Evolutionary conservation across 2,113 vertebrate genomes (phyloP).

Genomic region (western clawed frog (Xenopus tropicalis)): UCB_Xtro_10.0 CM004448.2:48959001-48959500

Average conservation of each 20-base stretch:
- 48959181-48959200: too few relatives aligned
- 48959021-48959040: too few relatives aligned
- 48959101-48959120: too few relatives aligned
- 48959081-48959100: too few relatives aligned
- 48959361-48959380: conserved; percentile 1
- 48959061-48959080: too few relatives aligned
- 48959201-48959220: too few relatives aligned
- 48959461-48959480: conserved; percentile 10
- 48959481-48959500: conserved; percentile 5
- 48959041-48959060: too few relatives aligned
- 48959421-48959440: conserved; percentile 1
- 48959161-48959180: too few relatives aligned
- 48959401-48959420: conserved; percentile 1
- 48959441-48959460: not conserved
- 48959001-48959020: too few relatives aligned
- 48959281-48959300: not conserved
- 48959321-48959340: not conserved
- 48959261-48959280: not conserved
- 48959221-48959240: too few relatives aligned
- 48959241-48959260: not conserved
- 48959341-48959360: not conserved
- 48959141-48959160: too few relatives aligned
- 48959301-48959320: not conserved
- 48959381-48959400: not conserved
- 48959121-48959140: too few relatives aligned